A percentile compares a stretch with the other conserved stretches of the same genome.
These are phyloP conservation scores for Hypanus sabinus DNA, from an alignment of 2,113 vertebrate genomes.

Conservation along the genomic window DNA sequence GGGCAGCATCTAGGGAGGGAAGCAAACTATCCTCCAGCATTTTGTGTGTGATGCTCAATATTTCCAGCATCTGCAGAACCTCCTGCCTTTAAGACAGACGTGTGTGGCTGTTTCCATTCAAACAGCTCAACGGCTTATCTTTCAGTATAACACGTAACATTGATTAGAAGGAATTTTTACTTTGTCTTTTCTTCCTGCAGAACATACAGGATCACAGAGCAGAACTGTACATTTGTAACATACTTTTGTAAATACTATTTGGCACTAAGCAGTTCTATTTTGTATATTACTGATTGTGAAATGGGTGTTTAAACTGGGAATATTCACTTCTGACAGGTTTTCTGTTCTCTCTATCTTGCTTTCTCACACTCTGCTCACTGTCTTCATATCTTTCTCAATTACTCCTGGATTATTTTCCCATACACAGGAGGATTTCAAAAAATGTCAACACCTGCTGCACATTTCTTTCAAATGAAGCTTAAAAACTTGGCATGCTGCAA, in stretches of 20 bases:
- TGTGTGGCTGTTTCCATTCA: not conserved
- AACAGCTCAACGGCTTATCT: not conserved
- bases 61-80: too few species aligned
- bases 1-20: too few species aligned
- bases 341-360: slow-evolving; percentile 50
- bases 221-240: slow-evolving; percentile 66
- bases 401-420: not conserved
- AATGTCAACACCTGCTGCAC: not conserved
- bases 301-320: slow-evolving; percentile 73
- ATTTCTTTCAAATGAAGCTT: slow-evolving; percentile 5
- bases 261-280: slow-evolving; percentile 79
- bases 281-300: slow-evolving; percentile 77
- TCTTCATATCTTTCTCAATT: slow-evolving; percentile 4
- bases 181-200: not conserved
- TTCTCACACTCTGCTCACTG: not conserved
- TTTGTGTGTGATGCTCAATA: too few species aligned
- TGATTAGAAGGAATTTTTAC: not conserved
- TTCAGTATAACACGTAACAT: not conserved
- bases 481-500: slow-evolving; percentile 21
- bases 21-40: too few species aligned
- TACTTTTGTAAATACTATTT: slow-evolving; percentile 70
- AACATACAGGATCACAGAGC: not conserved
- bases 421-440: not conserved
- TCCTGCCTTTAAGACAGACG: not conserved
- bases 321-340: slow-evolving; percentile 68